Evolutionary conservation across 1,140 invertebrate species (phyloP), one percentile per base, ranked within the genome.

Genomic region (Drosophila jambulina): DNA sequence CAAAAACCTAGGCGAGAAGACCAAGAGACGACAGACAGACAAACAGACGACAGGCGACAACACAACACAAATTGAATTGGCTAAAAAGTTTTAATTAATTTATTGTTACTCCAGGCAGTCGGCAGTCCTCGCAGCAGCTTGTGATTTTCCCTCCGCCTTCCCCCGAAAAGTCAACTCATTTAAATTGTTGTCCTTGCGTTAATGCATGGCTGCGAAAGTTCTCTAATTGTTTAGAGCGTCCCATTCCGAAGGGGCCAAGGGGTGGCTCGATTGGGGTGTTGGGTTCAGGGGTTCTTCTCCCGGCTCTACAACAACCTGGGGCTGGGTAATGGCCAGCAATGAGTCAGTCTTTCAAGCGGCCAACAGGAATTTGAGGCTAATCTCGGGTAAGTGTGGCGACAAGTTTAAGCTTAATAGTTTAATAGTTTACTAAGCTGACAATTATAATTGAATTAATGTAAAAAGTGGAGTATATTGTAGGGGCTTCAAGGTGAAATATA

Each of bases 71-170:
- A 90, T 90, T 90, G 86, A 90, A 90, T 90, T 90, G 85, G 86
- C 86, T 74, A 90, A 90, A 90, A 90, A 90, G 85, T 90, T 90
- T 90, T 90, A 90, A 90, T 90, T 90, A 90, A 90, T 90, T 90
- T 90, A 90, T 90, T 90, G 85, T 91, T 90, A 90, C 85, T 90
- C 90, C 75, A 67, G 78, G 79, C 71, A 64, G 51, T 54, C 72
- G 59, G 75, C 75, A 78, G 68, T 63, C 49, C n/a, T 32, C 57
- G 62, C 63, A 69, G 72, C 59, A 71, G 59, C 58, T 71, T 54
- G 59, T 74, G 57, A 75, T 78, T 57, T 40, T 29, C 60, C 48
- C 40, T n/a, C 13, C 23, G 9, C 48, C 48, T 3, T 13, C 32
- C 17, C 29, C 21, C 51, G 21, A 13, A 57, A 58, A 71, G 79